Evolutionary conservation across 2,888 invertebrate species (phyloP).

Genomic region (Achlya flavicornis): DNA sequence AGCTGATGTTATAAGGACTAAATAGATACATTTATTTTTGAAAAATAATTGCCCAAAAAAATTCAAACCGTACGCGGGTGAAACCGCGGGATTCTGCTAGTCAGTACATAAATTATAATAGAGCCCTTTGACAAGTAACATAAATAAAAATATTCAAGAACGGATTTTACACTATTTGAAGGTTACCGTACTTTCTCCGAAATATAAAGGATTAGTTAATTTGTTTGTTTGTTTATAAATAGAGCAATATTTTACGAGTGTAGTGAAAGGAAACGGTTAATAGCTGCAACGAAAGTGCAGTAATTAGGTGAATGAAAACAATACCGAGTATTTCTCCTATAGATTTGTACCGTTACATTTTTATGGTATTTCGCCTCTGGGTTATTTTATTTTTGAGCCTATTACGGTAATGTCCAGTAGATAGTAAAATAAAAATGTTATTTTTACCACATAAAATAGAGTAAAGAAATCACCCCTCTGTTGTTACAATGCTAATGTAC

Average conservation of each 20-base stretch:
- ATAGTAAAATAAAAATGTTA: too few species aligned
- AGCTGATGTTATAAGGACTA: too few species aligned
- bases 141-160: background rate
- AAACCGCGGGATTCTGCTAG: too few species aligned
- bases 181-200: background rate
- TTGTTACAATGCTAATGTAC: too few species aligned
- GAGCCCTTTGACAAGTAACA: too few species aligned
- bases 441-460: too few species aligned
- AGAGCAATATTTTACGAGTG: background rate
- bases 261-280: slow-evolving; percentile 4
- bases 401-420: background rate
- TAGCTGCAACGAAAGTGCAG: background rate
- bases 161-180: background rate
- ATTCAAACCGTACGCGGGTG: too few species aligned
- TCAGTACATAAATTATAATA: too few species aligned
- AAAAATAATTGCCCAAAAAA: too few species aligned
- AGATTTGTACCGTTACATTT: background rate
- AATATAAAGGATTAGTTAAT: background rate
- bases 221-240: background rate
- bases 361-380: background rate
- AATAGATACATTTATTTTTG: too few species aligned
- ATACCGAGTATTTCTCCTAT: background rate
- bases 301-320: slow-evolving; percentile 4
- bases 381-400: background rate
- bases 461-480: too few species aligned